Conservation (phyloP, 2,797 vertebrate genomes). For the Epinephelus awoara region DNA sequence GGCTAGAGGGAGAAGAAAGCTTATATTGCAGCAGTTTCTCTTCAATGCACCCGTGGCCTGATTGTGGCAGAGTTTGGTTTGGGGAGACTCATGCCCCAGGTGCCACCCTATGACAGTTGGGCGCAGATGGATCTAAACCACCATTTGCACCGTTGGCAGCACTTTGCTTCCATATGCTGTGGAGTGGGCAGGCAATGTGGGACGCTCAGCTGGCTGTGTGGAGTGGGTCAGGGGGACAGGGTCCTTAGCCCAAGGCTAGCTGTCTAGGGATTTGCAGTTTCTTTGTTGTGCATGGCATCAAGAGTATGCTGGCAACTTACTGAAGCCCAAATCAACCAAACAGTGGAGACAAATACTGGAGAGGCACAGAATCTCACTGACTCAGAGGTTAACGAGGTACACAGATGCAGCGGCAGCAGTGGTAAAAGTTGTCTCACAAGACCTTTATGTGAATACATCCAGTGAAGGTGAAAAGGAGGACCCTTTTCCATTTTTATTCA, state of each 20-base stretch:
- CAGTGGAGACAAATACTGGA: neutral
- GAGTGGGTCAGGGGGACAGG: conserved; percentile 60
- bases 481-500: neutral
- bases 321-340: conserved; percentile 32
- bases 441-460: conserved; percentile 6
- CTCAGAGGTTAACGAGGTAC: conserved; percentile 16
- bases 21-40: conserved; percentile 71
- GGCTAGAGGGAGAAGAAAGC: conserved; percentile 53
- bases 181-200: conserved; percentile 70
- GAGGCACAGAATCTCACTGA: conserved; percentile 8
- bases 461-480: conserved; percentile 11
- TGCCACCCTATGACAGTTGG: conserved; percentile 70
- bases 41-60: conserved; percentile 64
- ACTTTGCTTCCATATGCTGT: conserved; percentile 81
- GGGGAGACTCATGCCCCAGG: conserved; percentile 68
- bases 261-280: conserved; percentile 56
- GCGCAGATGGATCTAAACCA: conserved; percentile 75
- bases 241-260: conserved; percentile 56
- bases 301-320: conserved; percentile 27
- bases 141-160: conserved; percentile 81
- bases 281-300: conserved; percentile 56
- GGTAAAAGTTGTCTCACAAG: neutral
- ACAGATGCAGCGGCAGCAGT: neutral
- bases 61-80: conserved; percentile 66
- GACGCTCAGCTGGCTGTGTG: conserved; percentile 70